phyloP scores from a whole-genome alignment of 2,797 vertebrate species.

The Danio kyathit region DNA sequence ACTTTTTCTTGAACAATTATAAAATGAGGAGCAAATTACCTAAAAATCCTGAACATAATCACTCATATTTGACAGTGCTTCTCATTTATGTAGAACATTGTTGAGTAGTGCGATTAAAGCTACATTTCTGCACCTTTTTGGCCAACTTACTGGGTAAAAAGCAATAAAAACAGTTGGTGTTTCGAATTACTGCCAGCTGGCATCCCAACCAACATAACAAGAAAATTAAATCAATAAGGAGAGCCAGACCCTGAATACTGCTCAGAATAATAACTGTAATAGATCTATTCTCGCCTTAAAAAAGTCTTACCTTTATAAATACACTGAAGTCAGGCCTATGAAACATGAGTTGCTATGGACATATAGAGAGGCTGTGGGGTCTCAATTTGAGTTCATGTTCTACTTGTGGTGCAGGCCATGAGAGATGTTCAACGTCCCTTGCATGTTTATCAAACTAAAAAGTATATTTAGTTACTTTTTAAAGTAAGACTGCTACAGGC shows the following conservation, averaged over 20 bases:
- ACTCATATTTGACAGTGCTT: not conserved
- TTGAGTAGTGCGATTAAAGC: not conserved
- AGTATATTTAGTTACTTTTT: too few species aligned
- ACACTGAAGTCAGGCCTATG: not conserved
- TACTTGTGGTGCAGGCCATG: too few species aligned
- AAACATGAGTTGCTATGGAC: not conserved
- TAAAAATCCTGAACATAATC: not conserved
- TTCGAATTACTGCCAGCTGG: slow-evolving; percentile 13
- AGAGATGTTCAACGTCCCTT: too few species aligned
- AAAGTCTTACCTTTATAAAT: not conserved
- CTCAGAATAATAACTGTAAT: not conserved
- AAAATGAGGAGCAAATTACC: not conserved
- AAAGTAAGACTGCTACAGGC: too few species aligned
- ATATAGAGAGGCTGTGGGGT: too few species aligned
- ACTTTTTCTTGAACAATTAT: not conserved
- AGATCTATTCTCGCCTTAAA: not conserved
- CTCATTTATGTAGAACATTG: not conserved
- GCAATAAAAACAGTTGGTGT: not conserved
- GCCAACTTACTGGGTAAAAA: not conserved
- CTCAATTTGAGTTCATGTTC: too few species aligned
- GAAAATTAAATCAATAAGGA: not conserved
- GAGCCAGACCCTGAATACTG: not conserved
- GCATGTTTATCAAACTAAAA: too few species aligned
- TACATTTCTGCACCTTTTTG: not conserved
- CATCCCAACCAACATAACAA: not conserved